Conservation (phyloP, 2,113 vertebrate genomes). For the Okapia johnstoni region DNA sequence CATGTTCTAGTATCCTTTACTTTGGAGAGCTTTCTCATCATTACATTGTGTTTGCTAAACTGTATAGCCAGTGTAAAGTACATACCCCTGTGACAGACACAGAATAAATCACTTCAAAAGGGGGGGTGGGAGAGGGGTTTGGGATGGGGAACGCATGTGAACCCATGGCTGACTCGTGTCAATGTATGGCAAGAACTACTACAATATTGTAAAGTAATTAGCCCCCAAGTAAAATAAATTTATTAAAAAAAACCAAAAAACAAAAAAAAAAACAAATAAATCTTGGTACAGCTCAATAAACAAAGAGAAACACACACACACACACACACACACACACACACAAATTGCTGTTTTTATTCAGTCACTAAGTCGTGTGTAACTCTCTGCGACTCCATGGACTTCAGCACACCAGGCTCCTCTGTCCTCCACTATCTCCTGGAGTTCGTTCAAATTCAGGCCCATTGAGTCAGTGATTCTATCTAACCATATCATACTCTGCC, state of each 20-base stretch:
- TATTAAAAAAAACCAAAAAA: no score
- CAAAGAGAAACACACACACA: no score
- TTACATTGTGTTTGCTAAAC: neutral
- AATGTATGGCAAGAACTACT: no score
- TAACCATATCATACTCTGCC: neutral
- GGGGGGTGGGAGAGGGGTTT: no score
- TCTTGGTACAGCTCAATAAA: no score
- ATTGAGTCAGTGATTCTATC: neutral
- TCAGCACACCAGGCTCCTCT: neutral
- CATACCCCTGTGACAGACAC: neutral
- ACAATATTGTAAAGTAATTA: no score
- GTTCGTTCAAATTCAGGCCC: neutral
- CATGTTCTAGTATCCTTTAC: neutral
- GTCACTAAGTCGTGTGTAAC: rapidly evolving
- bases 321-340: no score
- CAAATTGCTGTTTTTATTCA: neutral
- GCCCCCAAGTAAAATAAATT: no score
- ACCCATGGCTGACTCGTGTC: no score
- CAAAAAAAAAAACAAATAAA: no score
- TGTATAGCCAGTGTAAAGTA: neutral
- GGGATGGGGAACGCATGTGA: no score
- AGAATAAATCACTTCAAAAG: neutral
- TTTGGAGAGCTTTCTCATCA: neutral
- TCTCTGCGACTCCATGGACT: neutral
- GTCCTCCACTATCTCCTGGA: neutral